A percentile compares a stretch with the other conserved stretches of the same genome.
phyloP scores from a whole-genome alignment of 2,888 invertebrate species.

The Lasioglossum zephyrum region DNA sequence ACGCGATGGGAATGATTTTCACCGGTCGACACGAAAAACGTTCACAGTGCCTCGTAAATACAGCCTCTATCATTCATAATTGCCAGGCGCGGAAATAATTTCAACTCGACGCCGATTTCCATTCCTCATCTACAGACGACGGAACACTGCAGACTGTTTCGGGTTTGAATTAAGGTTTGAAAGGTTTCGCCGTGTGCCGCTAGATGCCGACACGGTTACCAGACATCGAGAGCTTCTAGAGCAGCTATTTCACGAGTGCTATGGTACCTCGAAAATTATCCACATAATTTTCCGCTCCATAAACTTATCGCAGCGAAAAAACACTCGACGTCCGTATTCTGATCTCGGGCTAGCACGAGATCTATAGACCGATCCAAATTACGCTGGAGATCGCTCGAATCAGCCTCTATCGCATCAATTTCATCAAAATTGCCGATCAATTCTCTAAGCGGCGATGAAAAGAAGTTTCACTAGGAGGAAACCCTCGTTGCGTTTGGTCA shows the following conservation, averaged over 20 bases:
- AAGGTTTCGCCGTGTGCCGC: constrained; percentile 71
- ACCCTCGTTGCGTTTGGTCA: too few relatives aligned
- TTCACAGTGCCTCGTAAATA: constrained; percentile 31
- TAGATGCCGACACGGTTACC: constrained; percentile 77
- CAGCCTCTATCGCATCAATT: background rate
- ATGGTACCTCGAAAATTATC: constrained; percentile 50
- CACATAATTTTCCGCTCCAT: background rate
- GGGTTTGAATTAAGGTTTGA: constrained; percentile 50
- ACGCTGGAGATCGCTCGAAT: background rate
- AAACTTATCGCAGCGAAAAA: background rate
- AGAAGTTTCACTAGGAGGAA: too few relatives aligned
- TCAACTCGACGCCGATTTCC: constrained; percentile 36
- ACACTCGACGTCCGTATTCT: too few relatives aligned
- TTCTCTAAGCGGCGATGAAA: background rate
- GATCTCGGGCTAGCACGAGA: background rate
- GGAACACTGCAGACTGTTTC: constrained; percentile 16
- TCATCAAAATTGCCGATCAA: background rate
- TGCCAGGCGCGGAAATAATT: constrained; percentile 49
- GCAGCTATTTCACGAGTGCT: background rate
- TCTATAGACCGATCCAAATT: background rate
- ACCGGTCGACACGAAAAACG: constrained; percentile 24
- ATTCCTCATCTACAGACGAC: constrained; percentile 12
- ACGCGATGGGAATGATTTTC: constrained; percentile 53
- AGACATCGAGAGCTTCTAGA: constrained; percentile 21
- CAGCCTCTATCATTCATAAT: constrained; percentile 43